phyloP scores from a whole-genome alignment of 2,888 invertebrate genomes.

The Tetanocera ferruginea region DNA sequence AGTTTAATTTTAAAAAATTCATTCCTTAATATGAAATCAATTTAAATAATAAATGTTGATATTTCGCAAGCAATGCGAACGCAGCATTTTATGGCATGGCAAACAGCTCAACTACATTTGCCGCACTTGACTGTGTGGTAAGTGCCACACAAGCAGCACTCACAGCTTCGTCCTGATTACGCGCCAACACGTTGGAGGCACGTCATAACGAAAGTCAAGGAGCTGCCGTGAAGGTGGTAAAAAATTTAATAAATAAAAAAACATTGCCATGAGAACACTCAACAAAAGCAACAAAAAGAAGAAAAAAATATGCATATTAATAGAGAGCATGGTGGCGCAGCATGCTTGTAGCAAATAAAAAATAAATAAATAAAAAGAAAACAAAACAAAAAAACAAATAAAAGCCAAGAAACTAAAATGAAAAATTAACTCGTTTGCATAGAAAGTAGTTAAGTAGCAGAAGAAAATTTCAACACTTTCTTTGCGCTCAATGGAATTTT shows the following conservation, averaged over 20 bases:
- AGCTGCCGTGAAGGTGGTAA: neutral
- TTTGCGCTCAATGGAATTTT: neutral
- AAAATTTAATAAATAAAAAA: too few species aligned
- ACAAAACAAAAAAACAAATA: too few species aligned
- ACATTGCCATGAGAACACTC: neutral
- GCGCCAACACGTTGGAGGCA: neutral
- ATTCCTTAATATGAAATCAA: too few species aligned
- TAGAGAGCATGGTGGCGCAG: neutral
- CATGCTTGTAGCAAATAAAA: neutral
- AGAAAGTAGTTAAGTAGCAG: conserved; percentile 26
- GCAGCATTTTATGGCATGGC: neutral
- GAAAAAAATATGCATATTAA: neutral
- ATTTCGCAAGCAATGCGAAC: neutral
- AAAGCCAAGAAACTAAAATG: conserved; percentile 52
- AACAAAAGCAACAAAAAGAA: neutral
- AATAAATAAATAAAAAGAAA: too few species aligned
- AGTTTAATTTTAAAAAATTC: too few species aligned
- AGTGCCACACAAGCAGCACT: neutral
- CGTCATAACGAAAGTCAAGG: neutral
- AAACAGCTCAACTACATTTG: neutral
- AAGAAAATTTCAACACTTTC: neutral
- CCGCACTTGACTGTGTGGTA: neutral
- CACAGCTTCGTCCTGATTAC: neutral
- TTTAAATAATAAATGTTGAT: too few species aligned
- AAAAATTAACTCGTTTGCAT: conserved; percentile 54